Base-by-base conservation (phyloP, 2,888 invertebrate species). In the Scaptomyza cyrtandrae region DNA sequence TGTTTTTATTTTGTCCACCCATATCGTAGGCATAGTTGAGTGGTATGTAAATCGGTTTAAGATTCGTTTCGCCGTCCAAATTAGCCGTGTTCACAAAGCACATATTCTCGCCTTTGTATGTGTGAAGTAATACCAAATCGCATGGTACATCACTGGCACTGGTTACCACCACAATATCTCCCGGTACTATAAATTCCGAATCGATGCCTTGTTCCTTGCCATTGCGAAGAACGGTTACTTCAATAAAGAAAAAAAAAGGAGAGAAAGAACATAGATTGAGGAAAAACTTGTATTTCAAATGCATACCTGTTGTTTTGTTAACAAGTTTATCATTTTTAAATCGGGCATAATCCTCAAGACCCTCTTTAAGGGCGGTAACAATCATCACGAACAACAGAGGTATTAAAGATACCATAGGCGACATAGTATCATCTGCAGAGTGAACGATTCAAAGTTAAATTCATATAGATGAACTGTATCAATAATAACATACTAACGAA, bases 51-150 rank as follows among this genome's bases (percentile, higher is more conserved):
- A 92, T 71, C 3, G 90, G 90, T 65, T 92, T 92, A 6, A 92
- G 80, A 78, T 92, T 92, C 2, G 92, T 90, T 73, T 92, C 92
- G 0, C 97, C 97, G 86, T 97, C 97, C 48, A 97, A 93, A 91
- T 97, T 97, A n/a, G 97, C 96, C 0, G 97, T 97, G 33, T 96
- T 97, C 48, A 97, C 94, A 90, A 94, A 95, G 88, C 97, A 97
- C 80, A 94, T 94, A 0, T 95, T 95, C 58, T 94, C 93, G 2
- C 93, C 92, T 46, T 95, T 95, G 0, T 95, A 94, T 0, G 95
- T 94, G 33, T 95, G 94, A 0, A 97, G 92, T 57, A 97, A 91
- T 6, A 97, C 94, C 67, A 97, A 88, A 92, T 97, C 97, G 63
- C 97, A 97, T 0, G 97, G 97, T 13, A 97, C 95, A 84, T 95